Conservation (phyloP, 2,888 invertebrate genomes). For the Microctonus brassicae region DNA sequence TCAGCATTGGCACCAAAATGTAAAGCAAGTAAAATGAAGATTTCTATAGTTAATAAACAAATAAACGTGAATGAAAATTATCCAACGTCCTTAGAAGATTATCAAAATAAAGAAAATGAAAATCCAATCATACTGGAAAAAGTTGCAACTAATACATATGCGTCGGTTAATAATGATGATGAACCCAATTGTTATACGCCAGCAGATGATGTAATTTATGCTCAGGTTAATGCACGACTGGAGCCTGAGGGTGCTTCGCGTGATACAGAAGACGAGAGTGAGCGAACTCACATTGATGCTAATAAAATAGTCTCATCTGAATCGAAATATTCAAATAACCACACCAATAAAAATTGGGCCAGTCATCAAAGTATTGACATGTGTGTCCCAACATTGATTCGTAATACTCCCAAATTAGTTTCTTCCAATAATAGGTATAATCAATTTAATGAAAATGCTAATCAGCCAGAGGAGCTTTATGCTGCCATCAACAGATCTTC, state of each 20-base stretch:
- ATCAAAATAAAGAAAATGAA: conserved; percentile 80
- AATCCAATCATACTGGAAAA: conserved; percentile 70
- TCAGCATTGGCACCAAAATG: conserved; percentile 55
- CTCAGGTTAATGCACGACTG: conserved; percentile 54
- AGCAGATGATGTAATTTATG: conserved; percentile 63
- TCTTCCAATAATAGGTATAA: conserved; percentile 52
- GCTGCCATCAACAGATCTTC: conserved; percentile 65
- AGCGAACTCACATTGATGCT: conserved; percentile 47
- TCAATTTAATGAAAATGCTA: conserved; percentile 67
- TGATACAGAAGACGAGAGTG: conserved; percentile 65
- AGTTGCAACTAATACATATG: conserved; percentile 41
- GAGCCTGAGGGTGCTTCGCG: conserved; percentile 66
- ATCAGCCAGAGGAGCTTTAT: conserved; percentile 71
- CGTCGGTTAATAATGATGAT: conserved; percentile 44
- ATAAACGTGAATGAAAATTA: conserved; percentile 18
- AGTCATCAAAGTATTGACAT: conserved; percentile 36
- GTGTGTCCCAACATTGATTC: conserved; percentile 54
- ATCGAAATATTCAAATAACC: conserved; percentile 29
- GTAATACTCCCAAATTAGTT: conserved; percentile 59
- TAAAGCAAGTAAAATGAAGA: conserved; percentile 60
- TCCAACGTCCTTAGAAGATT: conserved; percentile 72
- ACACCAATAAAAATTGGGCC: conserved; percentile 34
- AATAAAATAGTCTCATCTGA: conserved; percentile 48
- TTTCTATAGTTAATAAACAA: conserved; percentile 55
- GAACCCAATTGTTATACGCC: conserved; percentile 57